Base-by-base conservation (phyloP, 2,797 vertebrate species). In the Peromyscus melanophrys region DNA sequence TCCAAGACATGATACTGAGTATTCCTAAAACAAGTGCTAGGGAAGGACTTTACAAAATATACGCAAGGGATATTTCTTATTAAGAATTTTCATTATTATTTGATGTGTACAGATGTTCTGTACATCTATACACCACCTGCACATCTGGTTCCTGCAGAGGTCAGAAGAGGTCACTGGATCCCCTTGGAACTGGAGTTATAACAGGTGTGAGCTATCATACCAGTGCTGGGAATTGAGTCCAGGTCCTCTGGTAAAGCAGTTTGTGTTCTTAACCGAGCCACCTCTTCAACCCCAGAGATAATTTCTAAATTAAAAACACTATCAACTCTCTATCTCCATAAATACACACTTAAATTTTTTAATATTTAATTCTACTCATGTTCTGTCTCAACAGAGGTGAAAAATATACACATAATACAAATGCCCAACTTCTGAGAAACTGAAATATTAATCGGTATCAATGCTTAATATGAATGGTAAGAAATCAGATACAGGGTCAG, bases 401-500 rank as follows among this genome's bases (percentile, higher is more conserved):
- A 89, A 83, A 93, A 46, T 12, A 90, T 40, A 17, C 78, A 27
- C 89, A 80, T 7, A 82, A 92, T 94, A 76, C 75, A 86, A 90
- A 92, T 52, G 73, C 25, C 34, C 29, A 83, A 29, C 29, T 97
- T 75, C 29, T 92, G 59, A 94, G 76, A 96, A 95, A 94, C 29
- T 78, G n/a, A 37, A 73, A 46, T 65, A 52, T 27, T 75, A 75
- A 83, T 67, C 46, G 75, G 49, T 61, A 76, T n/a, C 76, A 29
- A 87, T 67, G 49, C 8, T 16, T 52, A 61, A 52, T 31, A 61
- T 76, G 94, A 85, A 86, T 80, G 9, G 75, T 52, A 97, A 92
- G 77, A 92, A 92, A 83, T 52, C 9, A 82, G 61, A 43, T 14
- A 16, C 0, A 8, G 57, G n/a, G n/a, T 23, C n/a, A 17, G 80